Evolutionary conservation across 2,888 invertebrate species (phyloP).

Genomic region (Eristalis pertinax): DNA sequence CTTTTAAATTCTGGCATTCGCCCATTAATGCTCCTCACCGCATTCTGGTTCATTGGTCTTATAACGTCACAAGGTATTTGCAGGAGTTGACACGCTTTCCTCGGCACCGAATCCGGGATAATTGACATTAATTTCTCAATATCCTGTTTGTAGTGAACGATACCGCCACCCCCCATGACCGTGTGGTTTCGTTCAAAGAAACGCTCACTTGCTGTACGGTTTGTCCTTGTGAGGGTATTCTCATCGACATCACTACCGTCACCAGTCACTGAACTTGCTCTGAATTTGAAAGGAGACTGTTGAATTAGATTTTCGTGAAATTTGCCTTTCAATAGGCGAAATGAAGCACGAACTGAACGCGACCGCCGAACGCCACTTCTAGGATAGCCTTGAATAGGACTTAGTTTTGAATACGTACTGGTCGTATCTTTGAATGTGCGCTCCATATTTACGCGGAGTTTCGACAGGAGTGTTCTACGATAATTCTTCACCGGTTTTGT

Average conservation of each 20-base stretch:
- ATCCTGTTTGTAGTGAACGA: conserved; percentile 66
- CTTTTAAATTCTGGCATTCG: conserved; percentile 43
- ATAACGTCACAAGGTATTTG: conserved; percentile 74
- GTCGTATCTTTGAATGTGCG: conserved; percentile 66
- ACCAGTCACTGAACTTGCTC: conserved; percentile 50
- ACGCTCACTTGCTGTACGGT: conserved; percentile 66
- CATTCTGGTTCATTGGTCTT: conserved; percentile 30
- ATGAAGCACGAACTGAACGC: conserved; percentile 87
- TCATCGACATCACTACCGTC: conserved; percentile 42
- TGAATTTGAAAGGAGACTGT: conserved; percentile 79
- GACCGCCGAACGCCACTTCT: conserved; percentile 83
- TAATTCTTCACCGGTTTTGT: conserved; percentile 25
- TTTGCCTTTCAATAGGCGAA: conserved; percentile 86
- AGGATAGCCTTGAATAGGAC: conserved; percentile 55
- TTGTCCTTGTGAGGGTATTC: conserved; percentile 53
- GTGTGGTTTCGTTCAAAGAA: conserved; percentile 62
- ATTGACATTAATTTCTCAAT: conserved; percentile 78
- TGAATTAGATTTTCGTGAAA: conserved; percentile 76
- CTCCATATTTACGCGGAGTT: conserved; percentile 69
- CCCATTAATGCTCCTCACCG: conserved; percentile 23
- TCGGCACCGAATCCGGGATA: conserved; percentile 77
- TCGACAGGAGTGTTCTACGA: conserved; percentile 47
- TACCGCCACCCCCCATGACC: conserved; percentile 15
- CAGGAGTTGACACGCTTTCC: conserved; percentile 79
- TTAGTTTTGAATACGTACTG: conserved; percentile 51